Conservation (phyloP, 2,113 vertebrate genomes). For the Tachysurus fulvidraco region DNA sequence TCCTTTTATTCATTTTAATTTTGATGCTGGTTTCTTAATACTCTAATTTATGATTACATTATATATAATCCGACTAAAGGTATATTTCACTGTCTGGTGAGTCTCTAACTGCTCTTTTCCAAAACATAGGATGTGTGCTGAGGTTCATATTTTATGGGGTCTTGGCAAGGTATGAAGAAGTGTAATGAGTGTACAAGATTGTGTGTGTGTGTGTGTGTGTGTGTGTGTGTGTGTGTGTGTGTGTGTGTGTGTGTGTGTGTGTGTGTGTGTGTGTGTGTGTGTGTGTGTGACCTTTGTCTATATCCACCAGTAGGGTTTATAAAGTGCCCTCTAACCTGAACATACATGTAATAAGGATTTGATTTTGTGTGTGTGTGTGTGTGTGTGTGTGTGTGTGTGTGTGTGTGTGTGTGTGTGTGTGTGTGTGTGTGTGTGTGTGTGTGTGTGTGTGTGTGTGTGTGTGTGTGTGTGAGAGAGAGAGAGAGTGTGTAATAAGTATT, state of each 20-base stretch:
- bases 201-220: conserved; percentile 9
- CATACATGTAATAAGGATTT: neutral
- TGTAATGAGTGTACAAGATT: conserved; percentile 18
- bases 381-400: conserved; percentile 3
- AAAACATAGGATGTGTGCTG: neutral
- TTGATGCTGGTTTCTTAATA: neutral
- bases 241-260: neutral
- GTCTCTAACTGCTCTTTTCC: neutral
- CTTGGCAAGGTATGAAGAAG: conserved; percentile 18
- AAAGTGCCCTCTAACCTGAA: conserved; percentile 9
- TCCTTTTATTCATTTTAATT: neutral
- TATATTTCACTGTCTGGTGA: neutral
- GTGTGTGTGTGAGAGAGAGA: conserved; percentile 5
- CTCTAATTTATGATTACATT: neutral
- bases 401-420: conserved; percentile 6
- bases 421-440: conserved; percentile 3
- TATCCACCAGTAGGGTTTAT: neutral
- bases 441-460: neutral
- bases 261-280: neutral
- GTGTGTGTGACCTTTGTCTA: conserved; percentile 5
- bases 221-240: conserved; percentile 15
- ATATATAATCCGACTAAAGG: neutral
- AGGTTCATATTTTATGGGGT: conserved; percentile 7
- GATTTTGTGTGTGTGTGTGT: neutral
- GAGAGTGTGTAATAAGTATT: neutral